phyloP scores from a whole-genome alignment of 1,140 invertebrate species.

The Drosophila mayri region DNA sequence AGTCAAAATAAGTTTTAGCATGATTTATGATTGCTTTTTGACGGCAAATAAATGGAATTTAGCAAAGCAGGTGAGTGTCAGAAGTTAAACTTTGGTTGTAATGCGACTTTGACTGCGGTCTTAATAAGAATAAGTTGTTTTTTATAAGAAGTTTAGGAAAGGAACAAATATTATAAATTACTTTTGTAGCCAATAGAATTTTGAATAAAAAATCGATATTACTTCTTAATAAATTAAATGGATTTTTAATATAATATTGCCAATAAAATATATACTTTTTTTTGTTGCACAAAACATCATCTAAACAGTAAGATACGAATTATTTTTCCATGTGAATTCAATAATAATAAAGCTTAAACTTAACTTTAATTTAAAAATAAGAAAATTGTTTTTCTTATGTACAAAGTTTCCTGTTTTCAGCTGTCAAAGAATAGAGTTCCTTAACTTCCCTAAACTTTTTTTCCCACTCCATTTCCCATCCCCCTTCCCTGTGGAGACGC shows the following conservation, averaged over 20 bases:
- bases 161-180: background rate
- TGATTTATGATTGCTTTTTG: conserved; percentile 56
- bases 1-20: conserved; percentile 34
- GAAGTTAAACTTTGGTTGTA: background rate
- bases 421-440: conserved; percentile 1
- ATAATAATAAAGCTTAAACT: no score
- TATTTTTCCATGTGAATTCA: background rate
- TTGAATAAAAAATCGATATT: no score
- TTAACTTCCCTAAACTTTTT: background rate
- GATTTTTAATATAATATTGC: no score
- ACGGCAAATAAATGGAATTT: conserved; percentile 19
- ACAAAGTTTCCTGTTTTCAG: background rate
- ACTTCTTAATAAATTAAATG: no score
- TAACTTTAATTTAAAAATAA: background rate
- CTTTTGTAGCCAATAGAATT: no score
- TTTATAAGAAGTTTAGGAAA: background rate
- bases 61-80: conserved; percentile 1
- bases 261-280: no score
- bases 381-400: background rate
- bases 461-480: background rate
- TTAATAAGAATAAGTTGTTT: no score
- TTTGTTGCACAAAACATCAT: no score
- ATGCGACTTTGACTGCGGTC: background rate
- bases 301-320: no score
- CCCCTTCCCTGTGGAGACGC: background rate